Percentiles rank a stretch among this genome's conserved stretches.
Conservation (phyloP, 2,797 vertebrate species). For the Myotis pilosus region DNA sequence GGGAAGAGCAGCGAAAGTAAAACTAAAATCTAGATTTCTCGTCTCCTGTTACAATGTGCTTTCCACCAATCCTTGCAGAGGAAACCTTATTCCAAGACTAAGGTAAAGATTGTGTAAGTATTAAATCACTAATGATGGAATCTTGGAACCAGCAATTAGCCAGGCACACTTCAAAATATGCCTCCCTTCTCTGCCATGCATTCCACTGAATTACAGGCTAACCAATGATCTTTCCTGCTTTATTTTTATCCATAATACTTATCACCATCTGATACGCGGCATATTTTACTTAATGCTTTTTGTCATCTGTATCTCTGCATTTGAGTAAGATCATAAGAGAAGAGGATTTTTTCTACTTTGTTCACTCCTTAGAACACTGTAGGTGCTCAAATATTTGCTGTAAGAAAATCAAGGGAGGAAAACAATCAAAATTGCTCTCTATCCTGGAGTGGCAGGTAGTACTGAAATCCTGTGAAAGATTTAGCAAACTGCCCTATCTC, state of each 20-base stretch:
- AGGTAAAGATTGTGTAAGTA: neutral
- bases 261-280: neutral
- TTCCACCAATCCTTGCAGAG: neutral
- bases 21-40: neutral
- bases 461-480: neutral
- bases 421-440: neutral
- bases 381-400: constrained; percentile 14
- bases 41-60: neutral
- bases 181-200: neutral
- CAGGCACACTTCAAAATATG: constrained; percentile 4
- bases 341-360: neutral
- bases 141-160: neutral
- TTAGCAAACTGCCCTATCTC: neutral
- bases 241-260: neutral
- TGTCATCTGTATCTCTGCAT: neutral
- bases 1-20: neutral
- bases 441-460: neutral
- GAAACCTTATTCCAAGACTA: neutral
- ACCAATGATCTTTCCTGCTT: neutral
- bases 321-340: neutral
- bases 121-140: neutral
- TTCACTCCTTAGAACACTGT: neutral
- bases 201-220: neutral
- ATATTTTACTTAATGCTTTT: neutral
- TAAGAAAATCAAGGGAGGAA: neutral